Conservation (phyloP, 2,797 vertebrate species). For the Apogon hyalosoma region DNA sequence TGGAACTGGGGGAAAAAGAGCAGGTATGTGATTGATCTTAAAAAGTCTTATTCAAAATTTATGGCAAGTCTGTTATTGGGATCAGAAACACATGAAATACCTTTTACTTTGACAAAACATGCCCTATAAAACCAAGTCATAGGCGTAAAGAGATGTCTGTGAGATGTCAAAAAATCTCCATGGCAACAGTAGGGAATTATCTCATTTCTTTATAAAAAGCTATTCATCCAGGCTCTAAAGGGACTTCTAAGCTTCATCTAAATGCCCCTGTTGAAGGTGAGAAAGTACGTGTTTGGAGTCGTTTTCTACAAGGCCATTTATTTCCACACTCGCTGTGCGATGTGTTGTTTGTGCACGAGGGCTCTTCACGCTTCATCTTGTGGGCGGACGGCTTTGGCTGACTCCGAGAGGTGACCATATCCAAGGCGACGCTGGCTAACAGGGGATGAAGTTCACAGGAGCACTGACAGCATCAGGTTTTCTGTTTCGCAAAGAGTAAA, state of each 20-base stretch:
- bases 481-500: slow-evolving; percentile 43
- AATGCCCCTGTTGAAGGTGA: slow-evolving; percentile 53
- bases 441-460: slow-evolving; percentile 37
- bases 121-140: slow-evolving; percentile 11
- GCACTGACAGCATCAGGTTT: slow-evolving; percentile 47
- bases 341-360: slow-evolving; percentile 46
- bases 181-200: slow-evolving; percentile 59
- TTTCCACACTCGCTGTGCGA: slow-evolving; percentile 20
- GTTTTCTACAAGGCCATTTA: slow-evolving; percentile 22
- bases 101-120: slow-evolving; percentile 22
- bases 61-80: neutral
- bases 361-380: slow-evolving; percentile 55
- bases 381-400: slow-evolving; percentile 50
- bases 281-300: slow-evolving; percentile 28
- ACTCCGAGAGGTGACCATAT: slow-evolving; percentile 50
- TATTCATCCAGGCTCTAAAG: slow-evolving; percentile 6
- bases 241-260: slow-evolving; percentile 23
- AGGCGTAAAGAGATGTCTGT: slow-evolving; percentile 38
- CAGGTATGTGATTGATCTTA: slow-evolving; percentile 75
- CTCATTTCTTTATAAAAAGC: slow-evolving; percentile 32
- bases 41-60: neutral
- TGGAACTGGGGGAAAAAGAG: slow-evolving; percentile 88
- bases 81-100: neutral
- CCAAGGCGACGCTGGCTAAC: slow-evolving; percentile 49
- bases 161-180: slow-evolving; percentile 59